Base-by-base conservation (phyloP, 2,113 vertebrate species). In the Sialia sialis region DNA sequence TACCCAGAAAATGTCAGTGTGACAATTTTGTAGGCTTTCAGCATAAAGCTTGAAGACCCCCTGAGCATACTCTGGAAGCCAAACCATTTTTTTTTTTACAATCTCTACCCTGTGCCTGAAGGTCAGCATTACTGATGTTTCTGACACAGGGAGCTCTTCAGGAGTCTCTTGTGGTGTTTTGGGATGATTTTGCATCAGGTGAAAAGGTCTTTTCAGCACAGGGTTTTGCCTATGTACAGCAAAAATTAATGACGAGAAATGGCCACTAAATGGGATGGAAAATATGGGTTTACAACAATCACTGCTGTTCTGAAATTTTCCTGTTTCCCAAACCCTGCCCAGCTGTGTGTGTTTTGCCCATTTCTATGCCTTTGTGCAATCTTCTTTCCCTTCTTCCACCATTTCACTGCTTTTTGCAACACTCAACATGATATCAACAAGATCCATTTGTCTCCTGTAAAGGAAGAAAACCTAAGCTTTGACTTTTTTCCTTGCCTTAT, bases 211-310 rank as follows among this genome's bases (percentile, higher is more conserved):
- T n/a, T 69, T 48, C 68, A 70, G 59, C 38, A 70, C 26, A 38
- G n/a, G 16, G 4, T 63, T 46, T 46, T 68, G 34, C 17, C 49
- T 52, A 16, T 23, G 10, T 70, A 55, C 7, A 90, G 55, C 74
- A 77, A 66, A 93, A 94, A 83, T 60, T 66, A 85, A 77, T 52
- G 7, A 77, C 39, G 59, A 92, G 68, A 78, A 83, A 84, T 90
- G 21, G 20, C 51, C 72, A 22, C 44, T 84, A 81, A 70, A 86
- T 41, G 52, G 30, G 41, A 56, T 68, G 49, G 60, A 92, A 94
- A 88, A 89, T n/a, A 44, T 3, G 44, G 48, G 21, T 66, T 74
- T 84, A n/a, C 23, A 51, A 27, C 19, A 59, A 39, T 43, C 20
- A 67, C 39, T 1, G 0, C 60, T 67, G n/a, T 11, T 48, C 19